These are phyloP conservation scores for Tetrapedia diversipes DNA, from an alignment of 2,888 invertebrate genomes.

Conservation along the genomic window DNA sequence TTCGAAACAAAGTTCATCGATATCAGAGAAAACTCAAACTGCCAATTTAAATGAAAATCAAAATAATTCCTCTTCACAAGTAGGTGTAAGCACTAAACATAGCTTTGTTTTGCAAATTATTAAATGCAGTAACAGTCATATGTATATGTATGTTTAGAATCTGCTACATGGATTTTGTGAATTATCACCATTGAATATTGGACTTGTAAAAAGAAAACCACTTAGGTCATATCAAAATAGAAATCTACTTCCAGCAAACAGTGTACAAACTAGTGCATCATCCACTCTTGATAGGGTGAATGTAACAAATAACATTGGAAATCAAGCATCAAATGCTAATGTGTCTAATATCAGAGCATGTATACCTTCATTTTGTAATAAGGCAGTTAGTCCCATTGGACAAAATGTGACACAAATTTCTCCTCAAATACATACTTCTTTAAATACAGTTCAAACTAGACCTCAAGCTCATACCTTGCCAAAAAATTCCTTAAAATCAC, in stretches of 20 bases:
- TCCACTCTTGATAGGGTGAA: slow-evolving; percentile 52
- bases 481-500: slow-evolving; percentile 60
- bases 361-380: slow-evolving; percentile 59
- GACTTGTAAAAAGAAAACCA: slow-evolving; percentile 63
- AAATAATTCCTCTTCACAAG: slow-evolving; percentile 70
- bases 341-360: slow-evolving; percentile 56
- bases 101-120: neutral
- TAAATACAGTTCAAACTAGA: slow-evolving; percentile 48
- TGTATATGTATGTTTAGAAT: slow-evolving; percentile 36
- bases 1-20: slow-evolving; percentile 70
- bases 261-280: slow-evolving; percentile 46
- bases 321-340: slow-evolving; percentile 64
- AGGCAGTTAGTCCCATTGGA: slow-evolving; percentile 53
- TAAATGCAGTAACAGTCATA: slow-evolving; percentile 12
- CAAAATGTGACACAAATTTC: slow-evolving; percentile 66
- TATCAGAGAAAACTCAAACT: slow-evolving; percentile 69
- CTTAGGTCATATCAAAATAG: slow-evolving; percentile 63
- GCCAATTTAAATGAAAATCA: slow-evolving; percentile 70
- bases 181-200: slow-evolving; percentile 45
- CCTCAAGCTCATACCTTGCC: slow-evolving; percentile 49
- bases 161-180: slow-evolving; percentile 45
- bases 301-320: slow-evolving; percentile 50
- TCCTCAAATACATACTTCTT: slow-evolving; percentile 58
- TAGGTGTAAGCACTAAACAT: slow-evolving; percentile 54
- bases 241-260: slow-evolving; percentile 55